A percentile compares a stretch with the other conserved stretches of the same genome.
Evolutionary conservation across 2,888 invertebrate species (phyloP).

Genomic region (Pseudoips prasinana): DNA sequence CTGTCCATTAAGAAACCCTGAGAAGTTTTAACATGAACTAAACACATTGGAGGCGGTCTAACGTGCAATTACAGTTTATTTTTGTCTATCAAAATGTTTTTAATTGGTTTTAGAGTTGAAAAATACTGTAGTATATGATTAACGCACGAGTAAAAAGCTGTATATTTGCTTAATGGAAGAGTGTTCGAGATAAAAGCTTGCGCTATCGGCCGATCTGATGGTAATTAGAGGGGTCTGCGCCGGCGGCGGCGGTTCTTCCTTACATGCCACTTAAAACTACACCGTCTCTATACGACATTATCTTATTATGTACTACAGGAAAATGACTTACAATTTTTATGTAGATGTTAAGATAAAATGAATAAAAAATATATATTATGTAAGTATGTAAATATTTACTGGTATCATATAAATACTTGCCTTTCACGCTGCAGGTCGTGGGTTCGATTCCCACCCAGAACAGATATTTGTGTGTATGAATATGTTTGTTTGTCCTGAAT

Average conservation of each 20-base stretch:
- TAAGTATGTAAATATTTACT: too few relatives aligned
- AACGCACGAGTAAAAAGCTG: conserved; percentile 68
- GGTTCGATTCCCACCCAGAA: too few relatives aligned
- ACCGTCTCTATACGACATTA: conserved; percentile 58
- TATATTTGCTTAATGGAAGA: conserved; percentile 81
- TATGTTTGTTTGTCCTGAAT: too few relatives aligned
- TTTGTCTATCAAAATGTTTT: conserved; percentile 80
- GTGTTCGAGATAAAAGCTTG: conserved; percentile 76
- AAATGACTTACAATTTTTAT: conserved; percentile 20
- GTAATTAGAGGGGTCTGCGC: conserved; percentile 69
- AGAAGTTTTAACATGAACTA: conserved; percentile 36
- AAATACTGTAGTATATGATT: conserved; percentile 75
- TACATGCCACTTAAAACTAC: conserved; percentile 75
- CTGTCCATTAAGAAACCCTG: conserved; percentile 55
- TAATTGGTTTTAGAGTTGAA: conserved; percentile 73
- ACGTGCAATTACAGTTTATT: conserved; percentile 65
- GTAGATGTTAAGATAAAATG: too few relatives aligned
- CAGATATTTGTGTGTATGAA: too few relatives aligned
- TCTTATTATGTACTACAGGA: conserved; percentile 48
- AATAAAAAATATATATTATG: too few relatives aligned
- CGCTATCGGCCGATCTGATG: conserved; percentile 70
- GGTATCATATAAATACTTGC: too few relatives aligned
- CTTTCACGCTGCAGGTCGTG: too few relatives aligned
- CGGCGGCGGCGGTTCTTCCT: conserved; percentile 51
- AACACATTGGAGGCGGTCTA: conserved; percentile 53